These are phyloP conservation scores for Colletes collaris DNA, from an alignment of 2,888 invertebrate species.

Conservation along the genomic window DNA sequence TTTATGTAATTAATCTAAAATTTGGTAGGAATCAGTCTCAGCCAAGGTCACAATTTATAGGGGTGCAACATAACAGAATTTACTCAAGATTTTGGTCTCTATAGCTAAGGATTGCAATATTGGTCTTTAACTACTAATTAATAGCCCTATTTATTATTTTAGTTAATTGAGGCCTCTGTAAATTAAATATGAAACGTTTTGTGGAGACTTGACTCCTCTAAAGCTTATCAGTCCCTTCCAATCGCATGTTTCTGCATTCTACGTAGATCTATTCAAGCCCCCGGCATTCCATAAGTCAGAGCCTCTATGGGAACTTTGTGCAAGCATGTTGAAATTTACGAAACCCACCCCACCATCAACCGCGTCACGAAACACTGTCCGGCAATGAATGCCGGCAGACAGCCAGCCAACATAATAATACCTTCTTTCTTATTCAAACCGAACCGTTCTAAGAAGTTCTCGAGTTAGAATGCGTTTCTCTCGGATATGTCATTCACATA, in stretches of 20 bases:
- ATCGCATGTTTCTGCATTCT: slow-evolving; percentile 41
- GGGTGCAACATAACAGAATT: no score
- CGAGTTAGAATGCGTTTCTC: slow-evolving; percentile 47
- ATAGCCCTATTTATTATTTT: no score
- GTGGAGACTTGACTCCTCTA: slow-evolving; percentile 39
- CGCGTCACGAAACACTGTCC: slow-evolving; percentile 57
- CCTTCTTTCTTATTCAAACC: slow-evolving; percentile 58
- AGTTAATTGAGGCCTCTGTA: no score
- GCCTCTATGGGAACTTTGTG: slow-evolving; percentile 47
- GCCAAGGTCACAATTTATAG: no score
- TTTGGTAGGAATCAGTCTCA: no score
- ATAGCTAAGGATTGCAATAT: no score
- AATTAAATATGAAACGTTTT: slow-evolving; percentile 38
- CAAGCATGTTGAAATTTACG: slow-evolving; percentile 37
- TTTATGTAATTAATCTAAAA: no score
- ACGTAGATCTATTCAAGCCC: slow-evolving; percentile 41
- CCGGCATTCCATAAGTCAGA: slow-evolving; percentile 44
- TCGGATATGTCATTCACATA: slow-evolving; percentile 47
- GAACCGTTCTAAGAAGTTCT: slow-evolving; percentile 45
- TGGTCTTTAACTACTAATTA: no score
- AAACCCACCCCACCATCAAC: slow-evolving; percentile 9
- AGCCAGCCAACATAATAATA: slow-evolving; percentile 50
- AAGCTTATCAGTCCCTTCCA: slow-evolving; percentile 37
- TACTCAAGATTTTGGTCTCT: no score
- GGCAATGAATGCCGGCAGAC: slow-evolving; percentile 47